Conservation (phyloP, 1,140 invertebrate genomes). For the Medauroidea extradentata region DNA sequence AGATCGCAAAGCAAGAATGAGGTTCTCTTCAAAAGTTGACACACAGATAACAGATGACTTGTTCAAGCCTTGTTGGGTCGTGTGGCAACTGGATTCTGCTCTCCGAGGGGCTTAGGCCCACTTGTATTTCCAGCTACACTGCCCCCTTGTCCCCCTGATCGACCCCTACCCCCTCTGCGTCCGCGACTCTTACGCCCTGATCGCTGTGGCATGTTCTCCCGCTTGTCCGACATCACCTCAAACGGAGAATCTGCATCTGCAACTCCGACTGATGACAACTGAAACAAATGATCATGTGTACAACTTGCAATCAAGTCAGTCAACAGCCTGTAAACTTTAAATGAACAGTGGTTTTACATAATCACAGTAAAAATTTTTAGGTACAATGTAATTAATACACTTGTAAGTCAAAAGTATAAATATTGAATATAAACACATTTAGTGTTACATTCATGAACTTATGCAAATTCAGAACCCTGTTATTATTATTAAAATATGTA, state of each 20-base stretch:
- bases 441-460: no score
- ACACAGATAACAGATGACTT: no score
- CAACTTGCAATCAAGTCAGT: background rate
- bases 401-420: slow-evolving; percentile 4
- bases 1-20: no score
- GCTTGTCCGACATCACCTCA: slow-evolving; percentile 54
- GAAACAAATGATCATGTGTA: slow-evolving; percentile 8
- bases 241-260: slow-evolving; percentile 50
- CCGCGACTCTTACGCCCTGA: slow-evolving; percentile 46
- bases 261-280: slow-evolving; percentile 26
- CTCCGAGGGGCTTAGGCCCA: background rate
- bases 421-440: slow-evolving; percentile 9
- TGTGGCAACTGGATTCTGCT: slow-evolving; percentile 2
- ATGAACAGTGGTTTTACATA: no score
- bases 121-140: background rate
- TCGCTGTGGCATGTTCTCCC: slow-evolving; percentile 48
- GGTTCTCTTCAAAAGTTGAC: no score
- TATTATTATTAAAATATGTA: no score
- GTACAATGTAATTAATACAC: no score
- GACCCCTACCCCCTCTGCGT: slow-evolving; percentile 38
- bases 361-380: background rate
- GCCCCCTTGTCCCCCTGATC: background rate
- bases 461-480: no score
- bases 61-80: background rate
- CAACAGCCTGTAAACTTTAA: no score